Conservation (phyloP, 2,888 invertebrate genomes). For the Pyralis farinalis region DNA sequence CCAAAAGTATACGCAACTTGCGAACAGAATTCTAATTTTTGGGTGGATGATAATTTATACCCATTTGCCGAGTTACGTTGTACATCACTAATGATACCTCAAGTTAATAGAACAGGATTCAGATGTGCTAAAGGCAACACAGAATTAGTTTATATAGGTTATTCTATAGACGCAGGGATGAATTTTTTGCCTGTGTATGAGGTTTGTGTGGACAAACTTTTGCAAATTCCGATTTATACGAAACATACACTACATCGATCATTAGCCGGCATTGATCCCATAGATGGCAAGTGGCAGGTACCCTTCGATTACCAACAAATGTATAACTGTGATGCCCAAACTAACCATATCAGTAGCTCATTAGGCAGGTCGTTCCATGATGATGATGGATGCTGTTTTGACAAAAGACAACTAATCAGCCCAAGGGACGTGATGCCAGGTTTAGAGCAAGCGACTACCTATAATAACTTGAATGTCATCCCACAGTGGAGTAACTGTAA, state of each 20-base stretch:
- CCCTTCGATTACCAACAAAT: constrained; percentile 28
- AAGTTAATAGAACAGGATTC: constrained; percentile 17
- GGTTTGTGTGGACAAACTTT: constrained; percentile 36
- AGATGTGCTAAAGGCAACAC: constrained; percentile 27
- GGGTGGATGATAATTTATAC: constrained; percentile 21
- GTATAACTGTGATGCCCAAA: constrained; percentile 37
- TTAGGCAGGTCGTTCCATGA: constrained; percentile 23
- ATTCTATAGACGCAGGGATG: constrained; percentile 8
- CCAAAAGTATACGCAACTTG: constrained; percentile 29
- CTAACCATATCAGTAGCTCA: constrained; percentile 18
- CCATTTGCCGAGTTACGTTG: constrained; percentile 40
- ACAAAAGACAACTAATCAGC: constrained; percentile 41
- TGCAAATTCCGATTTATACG: constrained; percentile 33
- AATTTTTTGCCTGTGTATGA: constrained; percentile 32
- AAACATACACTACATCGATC: constrained; percentile 25
- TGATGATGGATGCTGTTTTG: constrained; percentile 39
- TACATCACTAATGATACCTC: constrained; percentile 24
- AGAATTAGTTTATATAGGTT: constrained; percentile 35
- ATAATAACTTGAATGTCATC: constrained; percentile 40
- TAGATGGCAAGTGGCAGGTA: constrained; percentile 26
- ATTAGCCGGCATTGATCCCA: constrained; percentile 19
- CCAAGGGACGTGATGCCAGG: constrained; percentile 43
- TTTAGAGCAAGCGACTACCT: constrained; percentile 36
- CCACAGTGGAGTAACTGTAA: constrained; percentile 55
- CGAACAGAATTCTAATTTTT: constrained; percentile 25